Conservation (phyloP, 2,888 invertebrate species). For the Bombyx huttoni region DNA sequence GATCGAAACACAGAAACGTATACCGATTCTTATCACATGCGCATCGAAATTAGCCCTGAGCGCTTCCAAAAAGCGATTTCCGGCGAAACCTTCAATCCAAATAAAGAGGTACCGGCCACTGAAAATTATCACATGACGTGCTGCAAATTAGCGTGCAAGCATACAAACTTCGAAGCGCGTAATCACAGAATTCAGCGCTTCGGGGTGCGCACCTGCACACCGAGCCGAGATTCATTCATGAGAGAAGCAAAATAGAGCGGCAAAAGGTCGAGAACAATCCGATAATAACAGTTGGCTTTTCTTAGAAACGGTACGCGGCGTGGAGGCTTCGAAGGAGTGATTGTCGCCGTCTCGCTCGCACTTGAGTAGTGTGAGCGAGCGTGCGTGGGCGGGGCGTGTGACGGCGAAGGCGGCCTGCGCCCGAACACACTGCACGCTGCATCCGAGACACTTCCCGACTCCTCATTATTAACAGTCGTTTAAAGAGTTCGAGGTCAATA, state of each 20-base stretch:
- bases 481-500: conserved; percentile 32
- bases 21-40: conserved; percentile 8
- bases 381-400: conserved; percentile 55
- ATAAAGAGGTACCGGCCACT: conserved; percentile 48
- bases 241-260: conserved; percentile 41
- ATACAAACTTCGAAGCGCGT: conserved; percentile 47
- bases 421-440: conserved; percentile 33
- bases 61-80: conserved; percentile 47
- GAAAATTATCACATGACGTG: conserved; percentile 62
- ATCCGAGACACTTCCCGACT: conserved; percentile 38
- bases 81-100: conserved; percentile 38
- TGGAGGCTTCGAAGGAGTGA: conserved; percentile 60
- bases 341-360: conserved; percentile 40
- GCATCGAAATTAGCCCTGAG: conserved; percentile 40
- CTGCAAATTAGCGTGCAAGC: conserved; percentile 49
- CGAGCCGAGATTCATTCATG: conserved; percentile 58
- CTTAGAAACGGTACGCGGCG: conserved; percentile 54
- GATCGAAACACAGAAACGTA: conserved; percentile 18
- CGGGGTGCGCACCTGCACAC: conserved; percentile 62
- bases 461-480: conserved; percentile 43
- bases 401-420: conserved; percentile 39
- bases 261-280: conserved; percentile 60
- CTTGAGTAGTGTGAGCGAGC: conserved; percentile 42
- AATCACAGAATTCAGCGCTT: conserved; percentile 51
- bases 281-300: conserved; percentile 70